Evolutionary conservation across 2,113 vertebrate species (phyloP), one percentile per base, ranked within the genome.

Genomic region (Malurus melanocephalus): DNA sequence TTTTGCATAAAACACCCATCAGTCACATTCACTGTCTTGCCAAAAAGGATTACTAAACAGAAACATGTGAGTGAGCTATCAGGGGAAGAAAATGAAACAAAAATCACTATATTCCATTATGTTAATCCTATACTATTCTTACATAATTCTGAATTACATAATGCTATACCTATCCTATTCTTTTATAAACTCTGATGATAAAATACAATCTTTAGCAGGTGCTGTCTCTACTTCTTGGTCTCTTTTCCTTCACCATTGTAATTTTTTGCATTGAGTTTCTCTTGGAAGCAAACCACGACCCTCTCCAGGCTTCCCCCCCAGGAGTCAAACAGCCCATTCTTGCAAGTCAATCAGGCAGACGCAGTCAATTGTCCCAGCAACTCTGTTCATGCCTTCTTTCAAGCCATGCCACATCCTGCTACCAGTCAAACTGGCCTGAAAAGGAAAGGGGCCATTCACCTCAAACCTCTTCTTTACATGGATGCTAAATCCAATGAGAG

Each of bases 401-500:
- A 85, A 87, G 59, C 72, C 68, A 49, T 49, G 52, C 76, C 65
- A 71, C 64, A 82, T 86, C 61, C 52, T 85, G 65, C 82, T 80
- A 92, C 60, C 62, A 74, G 65, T 78, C 71, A 91, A 92, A 86
- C n/a, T 35, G 52, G 32, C 28, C 78, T 80, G 61, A 88, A 89
- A 94, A 90, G 79, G 23, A 83, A 90, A 84, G 46, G 40, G 38
- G 48, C 86, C 76, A 60, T 85, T 85, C 89, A 82, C 61, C 33
- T 79, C 4, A 0, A 57, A 93, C 46, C 86, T 79, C 83, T 43
- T 56, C 74, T 88, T 55, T 81, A 67, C 68, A 80, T 73, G 26
- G 66, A 78, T 0, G 8, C 59, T 91, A 93, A 94, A 91, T 61
- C 66, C 71, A 51, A 0, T 8, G 38, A 61, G 80, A 76, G 59